Evolutionary conservation across 2,888 invertebrate genomes (phyloP), one percentile per base, ranked within the genome.

Genomic region (Caenorhabditis wallacei): DNA sequence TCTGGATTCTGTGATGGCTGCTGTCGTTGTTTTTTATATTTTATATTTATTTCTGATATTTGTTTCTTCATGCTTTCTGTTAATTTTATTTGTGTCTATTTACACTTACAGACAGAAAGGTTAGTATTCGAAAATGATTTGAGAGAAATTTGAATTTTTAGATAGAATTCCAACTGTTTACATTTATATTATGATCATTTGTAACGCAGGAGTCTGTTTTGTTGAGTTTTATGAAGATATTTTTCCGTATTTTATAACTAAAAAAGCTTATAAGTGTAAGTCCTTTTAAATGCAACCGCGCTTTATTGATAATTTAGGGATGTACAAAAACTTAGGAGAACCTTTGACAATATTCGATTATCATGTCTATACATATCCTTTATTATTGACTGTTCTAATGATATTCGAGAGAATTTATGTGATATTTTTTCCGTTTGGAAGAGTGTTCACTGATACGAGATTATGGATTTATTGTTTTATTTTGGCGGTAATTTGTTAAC

Each of bases 321-420:
- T 57, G 5, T 57, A 37, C 46, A 37, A 46, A 8, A 20, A 59
- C 59, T 20, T 71, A 11, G 72, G 72, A n/a, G 40, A 46, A 30
- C 61, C 53, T 8, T 37, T 72, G 7, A 63, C 61, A 22, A 51
- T 72, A 35, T 43, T 72, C 24, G 72, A 72, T 40, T 53, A 53
- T 7, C 51, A 63, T 26, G 37, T 48, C 26, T 72, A 72, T 30
- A 40, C 53, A 7, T 63, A 63, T n/a, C 72, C 72, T 5, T 54
- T 72, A 18, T 43, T 72, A 7, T 24, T 72, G 18, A 72, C 72
- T 5, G 40, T 72, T 40, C 7, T 72, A 13, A 72, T 72, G 72
- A 43, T 72, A 0, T 22, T 59, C 7, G 72, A 72, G 54, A 35
- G 72, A 1, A 26, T 72, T n/a, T 63, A 72, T 40, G 63, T 24